phyloP scores from a whole-genome alignment of 2,113 vertebrate genomes.

The Jacana jacana region DNA sequence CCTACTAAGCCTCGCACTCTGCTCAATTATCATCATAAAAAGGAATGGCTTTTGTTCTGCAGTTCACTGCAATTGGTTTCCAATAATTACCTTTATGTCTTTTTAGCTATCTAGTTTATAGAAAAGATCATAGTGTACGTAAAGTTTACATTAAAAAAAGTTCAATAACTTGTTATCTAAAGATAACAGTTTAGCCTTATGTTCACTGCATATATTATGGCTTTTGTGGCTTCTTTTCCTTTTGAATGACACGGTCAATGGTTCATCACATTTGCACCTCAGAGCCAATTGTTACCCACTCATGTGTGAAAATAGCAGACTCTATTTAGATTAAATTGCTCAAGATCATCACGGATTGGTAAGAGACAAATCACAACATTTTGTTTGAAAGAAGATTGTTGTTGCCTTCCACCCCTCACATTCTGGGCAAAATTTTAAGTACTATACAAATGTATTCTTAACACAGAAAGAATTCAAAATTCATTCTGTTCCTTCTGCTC shows the following conservation, averaged over 20 bases:
- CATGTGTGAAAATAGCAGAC: slow-evolving; percentile 70
- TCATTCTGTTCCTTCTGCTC: neutral
- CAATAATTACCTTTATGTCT: slow-evolving; percentile 57
- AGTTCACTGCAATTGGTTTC: slow-evolving; percentile 57
- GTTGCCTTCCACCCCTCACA: neutral
- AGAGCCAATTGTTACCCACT: slow-evolving; percentile 66
- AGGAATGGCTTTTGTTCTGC: slow-evolving; percentile 65
- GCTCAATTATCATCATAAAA: slow-evolving; percentile 71
- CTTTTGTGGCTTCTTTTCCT: slow-evolving; percentile 45
- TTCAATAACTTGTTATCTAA: slow-evolving; percentile 56
- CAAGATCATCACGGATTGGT: slow-evolving; percentile 53
- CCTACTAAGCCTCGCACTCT: slow-evolving; percentile 47
- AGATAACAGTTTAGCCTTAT: slow-evolving; percentile 53
- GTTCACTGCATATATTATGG: slow-evolving; percentile 43
- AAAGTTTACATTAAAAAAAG: slow-evolving; percentile 60
- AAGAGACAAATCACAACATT: slow-evolving; percentile 65
- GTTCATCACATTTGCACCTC: slow-evolving; percentile 73
- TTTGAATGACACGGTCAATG: slow-evolving; percentile 63
- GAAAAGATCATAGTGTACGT: slow-evolving; percentile 37
- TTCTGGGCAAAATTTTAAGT: slow-evolving; percentile 23
- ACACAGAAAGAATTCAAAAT: slow-evolving; percentile 1
- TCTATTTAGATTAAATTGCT: slow-evolving; percentile 72
- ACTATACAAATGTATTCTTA: neutral
- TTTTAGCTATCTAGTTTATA: slow-evolving; percentile 46
- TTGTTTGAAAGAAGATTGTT: slow-evolving; percentile 40